Conservation (phyloP, 1,140 invertebrate species). For the Stegodyphus dumicola region DNA sequence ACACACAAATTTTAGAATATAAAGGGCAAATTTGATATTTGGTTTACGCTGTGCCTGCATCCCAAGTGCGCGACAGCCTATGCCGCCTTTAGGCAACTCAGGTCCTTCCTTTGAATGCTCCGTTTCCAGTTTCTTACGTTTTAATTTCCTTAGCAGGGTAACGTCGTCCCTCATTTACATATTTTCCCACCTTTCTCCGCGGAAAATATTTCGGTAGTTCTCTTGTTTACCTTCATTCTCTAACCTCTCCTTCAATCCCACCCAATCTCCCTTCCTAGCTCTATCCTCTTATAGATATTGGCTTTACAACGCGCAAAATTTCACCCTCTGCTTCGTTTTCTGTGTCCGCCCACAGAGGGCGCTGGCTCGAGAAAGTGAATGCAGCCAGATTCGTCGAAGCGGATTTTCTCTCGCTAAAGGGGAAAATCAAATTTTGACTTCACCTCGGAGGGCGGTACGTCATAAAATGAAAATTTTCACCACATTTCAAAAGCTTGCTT, state of each 20-base stretch:
- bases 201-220: conserved; percentile 41
- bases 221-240: conserved; percentile 38
- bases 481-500: conserved; percentile 36
- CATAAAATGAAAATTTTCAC: conserved; percentile 47
- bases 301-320: conserved; percentile 25
- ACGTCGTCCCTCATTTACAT: conserved; percentile 36
- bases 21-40: too few species aligned
- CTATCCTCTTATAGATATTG: conserved; percentile 47
- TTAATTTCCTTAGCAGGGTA: conserved; percentile 43
- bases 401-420: conserved; percentile 20
- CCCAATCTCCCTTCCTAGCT: neutral
- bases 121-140: conserved; percentile 51
- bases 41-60: too few species aligned
- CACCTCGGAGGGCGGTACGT: neutral
- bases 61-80: too few species aligned
- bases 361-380: conserved; percentile 33
- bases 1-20: too few species aligned
- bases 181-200: conserved; percentile 11
- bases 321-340: conserved; percentile 20
- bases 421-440: conserved; percentile 44
- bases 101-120: conserved; percentile 19
- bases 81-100: neutral
- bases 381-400: conserved; percentile 41
- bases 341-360: conserved; percentile 16
- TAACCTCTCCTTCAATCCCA: neutral